phyloP scores from a whole-genome alignment of 2,888 invertebrate genomes.

The Balanococcus diminutus region DNA sequence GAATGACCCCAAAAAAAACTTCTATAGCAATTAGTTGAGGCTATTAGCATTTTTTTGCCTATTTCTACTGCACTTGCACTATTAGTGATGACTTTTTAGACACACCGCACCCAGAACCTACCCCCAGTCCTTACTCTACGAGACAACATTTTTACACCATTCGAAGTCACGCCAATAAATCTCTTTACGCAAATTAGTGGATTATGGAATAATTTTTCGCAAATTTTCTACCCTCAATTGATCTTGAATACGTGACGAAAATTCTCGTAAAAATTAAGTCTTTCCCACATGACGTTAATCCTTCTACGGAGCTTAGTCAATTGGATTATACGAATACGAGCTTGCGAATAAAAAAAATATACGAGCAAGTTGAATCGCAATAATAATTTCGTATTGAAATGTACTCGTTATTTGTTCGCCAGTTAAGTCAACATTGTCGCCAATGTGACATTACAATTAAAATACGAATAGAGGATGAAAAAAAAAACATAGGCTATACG shows the following conservation, averaged over 20 bases:
- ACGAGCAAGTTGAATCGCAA: background rate
- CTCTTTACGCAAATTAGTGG: too few relatives aligned
- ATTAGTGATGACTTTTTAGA: too few relatives aligned
- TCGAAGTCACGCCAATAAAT: too few relatives aligned
- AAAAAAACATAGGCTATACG: background rate
- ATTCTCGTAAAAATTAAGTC: constrained; percentile 8
- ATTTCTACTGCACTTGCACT: too few relatives aligned
- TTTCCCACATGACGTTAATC: background rate
- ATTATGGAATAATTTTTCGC: too few relatives aligned
- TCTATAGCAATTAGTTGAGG: too few relatives aligned
- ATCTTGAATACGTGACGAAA: background rate
- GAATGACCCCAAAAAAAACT: too few relatives aligned
- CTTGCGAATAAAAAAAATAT: background rate
- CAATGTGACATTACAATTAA: constrained; percentile 25
- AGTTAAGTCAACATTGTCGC: background rate
- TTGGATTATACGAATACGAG: background rate
- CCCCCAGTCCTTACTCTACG: too few relatives aligned
- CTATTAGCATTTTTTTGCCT: too few relatives aligned
- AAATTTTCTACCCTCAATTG: background rate
- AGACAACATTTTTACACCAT: too few relatives aligned
- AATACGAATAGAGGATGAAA: background rate
- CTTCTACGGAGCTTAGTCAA: background rate
- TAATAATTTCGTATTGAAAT: background rate
- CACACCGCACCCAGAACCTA: too few relatives aligned
- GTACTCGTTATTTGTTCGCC: background rate